Percentiles rank a stretch among this genome's conserved stretches.
These are phyloP conservation scores for Dasypus novemcinctus DNA, from an alignment of 2,113 vertebrate species.

Conservation along the genomic window DNA sequence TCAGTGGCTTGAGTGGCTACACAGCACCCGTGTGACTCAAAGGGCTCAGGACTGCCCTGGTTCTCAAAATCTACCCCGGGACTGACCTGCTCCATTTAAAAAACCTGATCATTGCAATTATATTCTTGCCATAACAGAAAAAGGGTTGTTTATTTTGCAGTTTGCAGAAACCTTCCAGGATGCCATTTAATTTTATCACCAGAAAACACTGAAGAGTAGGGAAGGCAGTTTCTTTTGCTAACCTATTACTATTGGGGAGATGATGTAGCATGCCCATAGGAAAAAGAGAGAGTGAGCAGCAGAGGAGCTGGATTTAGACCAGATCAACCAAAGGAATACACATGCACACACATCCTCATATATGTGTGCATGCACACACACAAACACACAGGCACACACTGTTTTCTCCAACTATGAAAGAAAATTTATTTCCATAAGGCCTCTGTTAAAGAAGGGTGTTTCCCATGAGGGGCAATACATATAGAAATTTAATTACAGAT, in stretches of 20 bases:
- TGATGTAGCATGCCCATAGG: background rate
- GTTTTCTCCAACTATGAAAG: background rate
- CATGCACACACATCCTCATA: too few species aligned
- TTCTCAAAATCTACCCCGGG: background rate
- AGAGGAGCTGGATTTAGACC: background rate
- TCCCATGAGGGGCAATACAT: background rate
- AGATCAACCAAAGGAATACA: background rate
- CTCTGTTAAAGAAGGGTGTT: background rate
- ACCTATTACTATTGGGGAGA: background rate
- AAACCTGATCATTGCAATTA: background rate
- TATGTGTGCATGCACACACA: too few species aligned
- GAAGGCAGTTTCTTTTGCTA: background rate
- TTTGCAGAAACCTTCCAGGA: background rate
- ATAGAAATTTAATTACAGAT: background rate
- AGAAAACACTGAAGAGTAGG: background rate
- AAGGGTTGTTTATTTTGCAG: background rate
- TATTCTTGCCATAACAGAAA: background rate
- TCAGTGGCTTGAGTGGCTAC: background rate
- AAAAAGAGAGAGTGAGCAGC: background rate
- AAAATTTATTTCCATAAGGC: background rate
- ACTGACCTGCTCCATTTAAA: background rate
- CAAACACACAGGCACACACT: background rate
- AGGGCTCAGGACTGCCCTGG: background rate
- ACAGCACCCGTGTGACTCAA: fast-evolving
- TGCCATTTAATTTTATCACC: background rate